Conservation (phyloP, 2,797 vertebrate species). For the Peromyscus nudipes region DNA sequence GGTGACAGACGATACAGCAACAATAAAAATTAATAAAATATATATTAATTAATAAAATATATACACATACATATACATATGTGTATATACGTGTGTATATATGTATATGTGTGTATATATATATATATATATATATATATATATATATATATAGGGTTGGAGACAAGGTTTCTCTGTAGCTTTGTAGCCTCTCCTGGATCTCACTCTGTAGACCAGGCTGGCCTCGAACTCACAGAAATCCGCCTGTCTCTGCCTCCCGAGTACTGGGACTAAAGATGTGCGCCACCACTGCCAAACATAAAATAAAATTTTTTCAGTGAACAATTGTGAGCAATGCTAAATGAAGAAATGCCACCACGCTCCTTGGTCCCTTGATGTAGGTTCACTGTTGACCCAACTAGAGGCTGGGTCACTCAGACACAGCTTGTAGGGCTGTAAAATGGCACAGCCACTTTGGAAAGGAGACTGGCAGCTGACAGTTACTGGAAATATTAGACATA, state of each 20-base stretch:
- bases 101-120: too few relatives aligned
- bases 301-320: background rate
- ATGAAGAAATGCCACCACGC: background rate
- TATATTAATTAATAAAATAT: too few relatives aligned
- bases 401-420: background rate
- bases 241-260: too few relatives aligned
- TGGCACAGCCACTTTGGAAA: background rate
- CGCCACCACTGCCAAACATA: too few relatives aligned
- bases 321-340: background rate
- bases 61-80: too few relatives aligned
- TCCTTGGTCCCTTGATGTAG: background rate
- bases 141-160: fast-evolving
- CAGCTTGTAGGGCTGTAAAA: background rate
- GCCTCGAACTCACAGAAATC: too few relatives aligned
- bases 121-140: too few relatives aligned
- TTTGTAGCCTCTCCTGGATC: too few relatives aligned
- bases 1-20: background rate
- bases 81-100: too few relatives aligned
- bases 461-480: background rate
- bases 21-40: background rate
- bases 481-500: background rate
- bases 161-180: too few relatives aligned
- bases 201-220: too few relatives aligned
- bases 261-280: too few relatives aligned
- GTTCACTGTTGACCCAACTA: background rate